Conservation (phyloP, 1,140 invertebrate genomes). For the Cyclina sinensis region DNA sequence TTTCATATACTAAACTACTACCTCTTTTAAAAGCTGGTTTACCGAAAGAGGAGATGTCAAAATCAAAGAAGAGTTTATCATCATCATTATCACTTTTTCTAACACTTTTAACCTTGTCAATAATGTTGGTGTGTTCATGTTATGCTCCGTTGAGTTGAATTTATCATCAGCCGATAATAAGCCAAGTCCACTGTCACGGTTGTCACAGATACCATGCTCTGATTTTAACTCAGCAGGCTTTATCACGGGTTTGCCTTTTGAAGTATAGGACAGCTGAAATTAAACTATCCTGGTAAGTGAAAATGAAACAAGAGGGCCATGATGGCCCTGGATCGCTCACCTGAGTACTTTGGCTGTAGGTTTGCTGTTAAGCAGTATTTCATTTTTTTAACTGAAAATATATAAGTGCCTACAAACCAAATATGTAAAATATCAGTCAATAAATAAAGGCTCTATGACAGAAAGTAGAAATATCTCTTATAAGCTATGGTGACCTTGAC, state of each 20-base stretch:
- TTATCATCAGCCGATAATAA: constrained; percentile 46
- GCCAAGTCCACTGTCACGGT: constrained; percentile 56
- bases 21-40: not conserved
- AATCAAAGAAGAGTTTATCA: constrained; percentile 43
- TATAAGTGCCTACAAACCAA: no score
- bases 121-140: not conserved
- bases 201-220: not conserved
- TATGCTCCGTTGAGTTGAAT: constrained; percentile 34
- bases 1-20: constrained; percentile 60
- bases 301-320: no score
- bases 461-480: no score
- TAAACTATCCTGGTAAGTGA: no score
- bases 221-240: not conserved
- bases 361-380: no score
- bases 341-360: no score
- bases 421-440: no score
- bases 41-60: not conserved
- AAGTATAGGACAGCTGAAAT: not conserved
- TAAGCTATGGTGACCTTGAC: no score
- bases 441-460: no score
- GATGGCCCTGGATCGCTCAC: no score
- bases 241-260: not conserved
- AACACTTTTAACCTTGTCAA: not conserved
- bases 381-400: no score
- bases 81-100: constrained; percentile 14